A percentile compares a stretch with the other conserved stretches of the same genome.
Evolutionary conservation across 2,113 vertebrate species (phyloP).

Genomic region (Pelmatolapia mariae): DNA sequence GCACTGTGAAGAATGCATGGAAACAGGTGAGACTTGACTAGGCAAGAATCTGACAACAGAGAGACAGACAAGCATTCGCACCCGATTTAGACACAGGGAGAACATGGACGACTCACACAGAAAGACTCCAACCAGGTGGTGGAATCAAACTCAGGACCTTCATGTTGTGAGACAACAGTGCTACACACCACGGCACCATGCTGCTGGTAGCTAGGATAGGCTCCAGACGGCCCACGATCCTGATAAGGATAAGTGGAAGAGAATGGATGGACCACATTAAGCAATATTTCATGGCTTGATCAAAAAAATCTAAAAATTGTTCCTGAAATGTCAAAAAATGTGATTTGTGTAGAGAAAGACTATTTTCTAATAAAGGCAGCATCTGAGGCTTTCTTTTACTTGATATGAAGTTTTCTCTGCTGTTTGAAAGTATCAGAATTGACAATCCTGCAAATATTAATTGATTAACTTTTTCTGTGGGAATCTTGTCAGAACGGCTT

Average conservation of each 20-base stretch:
- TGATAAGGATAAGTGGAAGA: neutral
- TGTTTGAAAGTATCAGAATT: neutral
- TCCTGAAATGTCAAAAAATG: neutral
- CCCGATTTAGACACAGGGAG: neutral
- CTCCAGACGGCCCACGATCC: neutral
- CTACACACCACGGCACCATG: neutral
- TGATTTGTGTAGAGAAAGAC: neutral
- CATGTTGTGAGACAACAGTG: neutral
- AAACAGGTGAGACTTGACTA: neutral
- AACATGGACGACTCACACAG: neutral
- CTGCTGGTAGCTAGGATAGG: neutral
- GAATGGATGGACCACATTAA: accelerated
- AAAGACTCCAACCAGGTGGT: neutral
- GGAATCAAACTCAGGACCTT: neutral
- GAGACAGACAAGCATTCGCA: neutral
- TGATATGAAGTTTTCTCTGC: neutral
- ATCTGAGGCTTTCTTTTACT: neutral
- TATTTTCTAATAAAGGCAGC: neutral
- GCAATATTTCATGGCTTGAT: neutral
- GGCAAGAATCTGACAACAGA: neutral
- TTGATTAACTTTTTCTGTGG: neutral
- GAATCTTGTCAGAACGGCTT: neutral
- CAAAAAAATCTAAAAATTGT: neutral
- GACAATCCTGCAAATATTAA: neutral
- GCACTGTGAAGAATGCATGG: neutral